Evolutionary conservation across 2,888 invertebrate species (phyloP).

Genomic region (Dilophus febrilis): DNA sequence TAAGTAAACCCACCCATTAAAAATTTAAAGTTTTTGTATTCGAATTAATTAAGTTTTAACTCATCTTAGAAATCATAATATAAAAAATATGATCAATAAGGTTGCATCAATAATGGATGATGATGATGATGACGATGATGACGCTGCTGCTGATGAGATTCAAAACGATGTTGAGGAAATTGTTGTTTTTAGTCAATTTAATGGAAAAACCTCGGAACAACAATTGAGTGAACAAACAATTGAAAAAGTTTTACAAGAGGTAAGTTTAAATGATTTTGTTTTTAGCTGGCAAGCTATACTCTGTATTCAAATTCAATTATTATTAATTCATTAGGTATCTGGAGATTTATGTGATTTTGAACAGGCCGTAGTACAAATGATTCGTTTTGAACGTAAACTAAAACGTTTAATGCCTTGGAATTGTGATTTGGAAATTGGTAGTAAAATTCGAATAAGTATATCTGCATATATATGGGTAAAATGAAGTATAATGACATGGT

Average conservation of each 20-base stretch:
- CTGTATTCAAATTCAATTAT: conserved; percentile 1
- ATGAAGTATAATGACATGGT: background rate
- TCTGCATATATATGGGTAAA: conserved; percentile 31
- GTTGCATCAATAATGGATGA: no score
- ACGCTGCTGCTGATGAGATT: conserved; percentile 1
- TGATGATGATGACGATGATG: background rate
- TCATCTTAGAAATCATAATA: no score
- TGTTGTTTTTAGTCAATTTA: conserved; percentile 7
- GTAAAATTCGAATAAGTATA: conserved; percentile 42
- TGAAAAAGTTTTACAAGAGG: conserved; percentile 16
- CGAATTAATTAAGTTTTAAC: no score
- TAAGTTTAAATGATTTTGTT: background rate
- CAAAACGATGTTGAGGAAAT: no score
- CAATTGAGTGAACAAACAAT: conserved; percentile 20
- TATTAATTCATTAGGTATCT: background rate
- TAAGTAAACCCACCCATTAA: no score
- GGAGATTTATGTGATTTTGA: conserved; percentile 36
- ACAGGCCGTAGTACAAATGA: conserved; percentile 40
- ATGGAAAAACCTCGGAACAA: conserved; percentile 14
- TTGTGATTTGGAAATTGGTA: conserved; percentile 40
- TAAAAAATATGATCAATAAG: background rate
- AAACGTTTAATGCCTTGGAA: conserved; percentile 44
- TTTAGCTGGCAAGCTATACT: no score
- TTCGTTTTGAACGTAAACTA: conserved; percentile 35
- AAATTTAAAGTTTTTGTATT: no score